Evolutionary conservation across 1,140 invertebrate species (phyloP).

Genomic region (Caenorhabditis latens): DNA sequence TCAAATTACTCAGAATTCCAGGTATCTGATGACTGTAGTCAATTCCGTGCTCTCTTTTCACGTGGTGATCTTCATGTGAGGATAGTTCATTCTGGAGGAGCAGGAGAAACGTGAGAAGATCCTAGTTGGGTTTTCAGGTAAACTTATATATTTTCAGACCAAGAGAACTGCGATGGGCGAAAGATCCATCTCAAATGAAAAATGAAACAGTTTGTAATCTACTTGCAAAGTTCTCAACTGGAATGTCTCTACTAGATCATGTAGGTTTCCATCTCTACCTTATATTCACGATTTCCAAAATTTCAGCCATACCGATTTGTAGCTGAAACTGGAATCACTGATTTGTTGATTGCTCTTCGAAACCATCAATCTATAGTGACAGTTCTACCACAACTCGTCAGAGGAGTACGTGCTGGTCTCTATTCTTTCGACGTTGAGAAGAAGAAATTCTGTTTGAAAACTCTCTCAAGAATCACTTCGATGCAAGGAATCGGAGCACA

Average conservation of each 20-base stretch:
- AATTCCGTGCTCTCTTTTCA: constrained; percentile 17
- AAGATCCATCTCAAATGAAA: constrained; percentile 35
- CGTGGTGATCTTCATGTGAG: constrained; percentile 57
- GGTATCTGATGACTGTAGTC: constrained; percentile 39
- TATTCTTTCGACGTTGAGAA: constrained; percentile 58
- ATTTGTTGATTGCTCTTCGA: constrained; percentile 46
- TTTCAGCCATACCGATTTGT: constrained; percentile 61
- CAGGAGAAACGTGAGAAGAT: constrained; percentile 4
- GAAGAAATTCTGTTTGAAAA: constrained; percentile 47
- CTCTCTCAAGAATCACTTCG: constrained; percentile 34
- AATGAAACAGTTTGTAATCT: constrained; percentile 31
- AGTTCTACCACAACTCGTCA: constrained; percentile 54
- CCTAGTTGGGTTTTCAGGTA: background rate
- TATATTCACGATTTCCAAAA: background rate
- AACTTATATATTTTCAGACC: background rate
- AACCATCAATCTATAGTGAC: constrained; percentile 43
- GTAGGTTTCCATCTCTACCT: background rate
- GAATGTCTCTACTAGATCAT: constrained; percentile 35
- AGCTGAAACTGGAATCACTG: constrained; percentile 57
- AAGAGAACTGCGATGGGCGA: constrained; percentile 45
- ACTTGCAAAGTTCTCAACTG: constrained; percentile 45
- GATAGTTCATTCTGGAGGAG: constrained; percentile 42
- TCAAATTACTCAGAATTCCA: background rate
- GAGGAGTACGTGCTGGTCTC: constrained; percentile 54
- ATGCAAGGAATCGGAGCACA: constrained; percentile 50